phyloP scores from a whole-genome alignment of 2,888 invertebrate genomes.

The Andrena camellia region DNA sequence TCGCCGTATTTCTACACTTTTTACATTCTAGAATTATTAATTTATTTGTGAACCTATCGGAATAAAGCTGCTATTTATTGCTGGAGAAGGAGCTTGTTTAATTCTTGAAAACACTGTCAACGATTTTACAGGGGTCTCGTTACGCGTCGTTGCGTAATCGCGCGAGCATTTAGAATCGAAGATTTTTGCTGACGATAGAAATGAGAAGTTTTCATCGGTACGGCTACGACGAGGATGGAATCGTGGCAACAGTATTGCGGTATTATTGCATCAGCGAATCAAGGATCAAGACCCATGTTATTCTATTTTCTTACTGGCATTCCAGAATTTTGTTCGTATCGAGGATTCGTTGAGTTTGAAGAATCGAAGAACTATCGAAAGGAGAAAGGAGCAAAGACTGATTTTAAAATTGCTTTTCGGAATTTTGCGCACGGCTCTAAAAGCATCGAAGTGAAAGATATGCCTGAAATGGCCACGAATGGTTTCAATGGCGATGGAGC shows the following conservation, averaged over 20 bases:
- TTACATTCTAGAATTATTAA: background rate
- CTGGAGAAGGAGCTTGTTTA: background rate
- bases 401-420: background rate
- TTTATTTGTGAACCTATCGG: background rate
- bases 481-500: background rate
- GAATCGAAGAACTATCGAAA: background rate
- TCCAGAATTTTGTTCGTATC: too few species aligned
- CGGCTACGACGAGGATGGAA: too few species aligned
- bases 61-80: background rate
- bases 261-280: too few species aligned
- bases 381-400: background rate
- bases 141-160: too few species aligned
- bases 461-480: too few species aligned
- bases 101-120: background rate
- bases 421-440: too few species aligned
- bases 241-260: too few species aligned
- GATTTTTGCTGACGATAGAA: slow-evolving; percentile 7
- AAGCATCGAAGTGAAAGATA: too few species aligned
- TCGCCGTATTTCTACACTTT: background rate
- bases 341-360: too few species aligned
- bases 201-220: background rate
- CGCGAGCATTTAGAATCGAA: background rate
- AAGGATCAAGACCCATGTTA: too few species aligned
- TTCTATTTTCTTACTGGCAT: too few species aligned
- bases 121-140: too few species aligned